Conservation (phyloP, 1,140 invertebrate species). For the Idris sp. region DNA sequence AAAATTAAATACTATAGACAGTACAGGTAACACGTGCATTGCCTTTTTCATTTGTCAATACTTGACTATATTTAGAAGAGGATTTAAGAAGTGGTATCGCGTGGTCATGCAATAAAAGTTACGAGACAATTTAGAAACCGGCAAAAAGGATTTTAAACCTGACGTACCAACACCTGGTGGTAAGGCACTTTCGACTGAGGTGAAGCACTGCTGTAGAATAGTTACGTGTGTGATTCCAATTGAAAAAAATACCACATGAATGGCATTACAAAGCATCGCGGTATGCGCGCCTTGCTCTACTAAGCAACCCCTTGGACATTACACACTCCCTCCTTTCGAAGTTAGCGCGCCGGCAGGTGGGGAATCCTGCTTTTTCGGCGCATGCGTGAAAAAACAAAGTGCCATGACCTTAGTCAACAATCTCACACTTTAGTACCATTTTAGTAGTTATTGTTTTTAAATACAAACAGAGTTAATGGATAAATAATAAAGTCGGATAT, state of each 20-base stretch:
- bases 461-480: too few species aligned
- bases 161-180: constrained; percentile 67
- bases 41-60: constrained; percentile 35
- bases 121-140: background rate
- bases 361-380: constrained; percentile 26
- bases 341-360: constrained; percentile 23
- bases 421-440: too few species aligned
- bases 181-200: constrained; percentile 57
- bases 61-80: constrained; percentile 38
- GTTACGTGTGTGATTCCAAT: constrained; percentile 48
- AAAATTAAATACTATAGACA: background rate
- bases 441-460: too few species aligned
- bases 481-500: too few species aligned
- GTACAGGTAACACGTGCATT: constrained; percentile 32
- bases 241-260: constrained; percentile 59
- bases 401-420: too few species aligned
- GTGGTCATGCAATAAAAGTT: constrained; percentile 11
- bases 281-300: constrained; percentile 69
- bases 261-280: constrained; percentile 70
- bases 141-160: background rate
- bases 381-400: background rate
- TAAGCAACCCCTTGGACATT: constrained; percentile 58
- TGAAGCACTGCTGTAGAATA: constrained; percentile 40
- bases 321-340: constrained; percentile 43
- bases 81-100: constrained; percentile 1